A percentile compares a stretch with the other conserved stretches of the same genome.
These are phyloP conservation scores for Mesoclemmys tuberculata DNA, from an alignment of 2,113 vertebrate genomes.

Conservation along the genomic window DNA sequence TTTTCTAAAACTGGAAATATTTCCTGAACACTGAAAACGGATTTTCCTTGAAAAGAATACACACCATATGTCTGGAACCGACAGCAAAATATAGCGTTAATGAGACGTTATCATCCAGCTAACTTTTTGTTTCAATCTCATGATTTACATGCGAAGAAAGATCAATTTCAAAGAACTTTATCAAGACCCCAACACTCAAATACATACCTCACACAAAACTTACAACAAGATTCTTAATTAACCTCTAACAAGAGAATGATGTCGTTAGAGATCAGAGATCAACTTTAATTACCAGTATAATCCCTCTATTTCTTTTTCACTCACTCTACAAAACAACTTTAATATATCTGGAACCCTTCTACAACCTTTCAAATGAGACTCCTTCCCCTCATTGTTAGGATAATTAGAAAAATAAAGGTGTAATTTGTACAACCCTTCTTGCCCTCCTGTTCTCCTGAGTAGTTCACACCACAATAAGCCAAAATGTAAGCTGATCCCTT, in stretches of 20 bases:
- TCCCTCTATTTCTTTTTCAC: neutral
- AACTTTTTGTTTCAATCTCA: neutral
- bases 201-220: neutral
- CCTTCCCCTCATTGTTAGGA: neutral
- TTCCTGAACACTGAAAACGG: neutral
- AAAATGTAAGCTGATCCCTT: accelerated
- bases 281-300: neutral
- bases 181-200: conserved; percentile 18
- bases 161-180: conserved; percentile 23
- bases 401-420: neutral
- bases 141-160: conserved; percentile 23
- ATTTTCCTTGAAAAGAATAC: neutral
- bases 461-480: neutral
- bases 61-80: neutral
- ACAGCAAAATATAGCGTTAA: neutral
- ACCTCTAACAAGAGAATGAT: neutral
- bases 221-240: neutral
- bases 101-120: conserved; percentile 15
- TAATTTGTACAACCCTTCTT: neutral
- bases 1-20: neutral
- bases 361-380: neutral
- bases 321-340: neutral
- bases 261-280: neutral
- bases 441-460: neutral
- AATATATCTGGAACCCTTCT: neutral